A percentile compares a stretch with the other conserved stretches of the same genome.
These are phyloP conservation scores for Monochamus alternatus DNA, from an alignment of 2,888 invertebrate species.

Conservation along the genomic window DNA sequence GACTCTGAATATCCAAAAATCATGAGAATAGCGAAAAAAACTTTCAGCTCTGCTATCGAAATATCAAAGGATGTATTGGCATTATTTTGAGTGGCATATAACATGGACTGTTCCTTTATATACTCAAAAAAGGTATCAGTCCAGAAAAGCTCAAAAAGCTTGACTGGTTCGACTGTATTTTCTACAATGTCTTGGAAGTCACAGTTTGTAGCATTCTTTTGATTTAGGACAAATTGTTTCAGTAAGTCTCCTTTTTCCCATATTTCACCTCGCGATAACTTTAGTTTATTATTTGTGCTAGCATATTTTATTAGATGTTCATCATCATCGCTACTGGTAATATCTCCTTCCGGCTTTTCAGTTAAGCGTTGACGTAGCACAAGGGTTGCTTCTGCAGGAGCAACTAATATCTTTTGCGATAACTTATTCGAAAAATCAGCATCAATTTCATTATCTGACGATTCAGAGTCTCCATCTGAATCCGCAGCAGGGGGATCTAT, in stretches of 20 bases:
- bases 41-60: slow-evolving; percentile 9
- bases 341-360: not conserved
- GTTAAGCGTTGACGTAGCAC: not conserved
- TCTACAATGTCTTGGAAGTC: too few relatives aligned
- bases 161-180: not conserved
- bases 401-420: not conserved
- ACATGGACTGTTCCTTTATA: slow-evolving; percentile 15
- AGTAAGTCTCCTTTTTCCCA: not conserved
- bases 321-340: slow-evolving; percentile 8
- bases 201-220: too few relatives aligned
- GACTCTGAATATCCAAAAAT: slow-evolving; percentile 14
- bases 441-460: not conserved
- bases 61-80: slow-evolving; percentile 24
- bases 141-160: not conserved
- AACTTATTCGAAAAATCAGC: not conserved
- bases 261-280: not conserved
- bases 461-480: not conserved
- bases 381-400: not conserved
- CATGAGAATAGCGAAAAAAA: slow-evolving; percentile 16
- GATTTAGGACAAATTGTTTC: not conserved
- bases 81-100: slow-evolving; percentile 21
- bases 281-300: slow-evolving; percentile 4
- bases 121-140: slow-evolving; percentile 23
- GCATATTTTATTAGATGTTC: not conserved
- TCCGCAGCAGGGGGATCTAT: too few relatives aligned